A percentile compares a stretch with the other conserved stretches of the same genome.
Evolutionary conservation across 2,888 invertebrate species (phyloP).

Genomic region (Hetaerina titia): DNA sequence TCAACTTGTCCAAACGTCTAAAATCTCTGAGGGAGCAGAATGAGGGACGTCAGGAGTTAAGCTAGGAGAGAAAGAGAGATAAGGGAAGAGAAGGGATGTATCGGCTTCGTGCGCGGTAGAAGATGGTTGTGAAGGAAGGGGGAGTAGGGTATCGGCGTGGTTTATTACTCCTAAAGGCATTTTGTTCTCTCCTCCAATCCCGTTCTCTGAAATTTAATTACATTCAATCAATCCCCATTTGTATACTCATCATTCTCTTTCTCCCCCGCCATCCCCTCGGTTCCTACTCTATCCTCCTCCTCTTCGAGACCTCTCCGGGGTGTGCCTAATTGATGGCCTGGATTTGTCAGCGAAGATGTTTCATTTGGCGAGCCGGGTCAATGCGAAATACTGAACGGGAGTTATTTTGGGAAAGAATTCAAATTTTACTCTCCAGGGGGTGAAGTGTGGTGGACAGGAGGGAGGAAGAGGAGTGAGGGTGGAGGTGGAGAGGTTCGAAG

Average conservation of each 20-base stretch:
- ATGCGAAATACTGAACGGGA: neutral
- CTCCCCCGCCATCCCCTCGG: neutral
- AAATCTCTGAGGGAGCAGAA: neutral
- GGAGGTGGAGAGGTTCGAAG: too few species aligned
- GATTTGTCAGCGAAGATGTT: slow-evolving; percentile 40
- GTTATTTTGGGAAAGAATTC: neutral
- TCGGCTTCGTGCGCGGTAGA: neutral
- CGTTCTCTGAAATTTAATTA: slow-evolving; percentile 34
- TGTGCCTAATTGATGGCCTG: slow-evolving; percentile 25
- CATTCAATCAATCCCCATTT: slow-evolving; percentile 33
- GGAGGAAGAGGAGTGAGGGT: neutral
- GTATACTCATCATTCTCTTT: neutral
- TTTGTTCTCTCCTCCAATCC: neutral
- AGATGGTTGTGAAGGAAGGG: neutral
- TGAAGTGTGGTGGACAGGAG: neutral
- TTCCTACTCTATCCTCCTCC: neutral
- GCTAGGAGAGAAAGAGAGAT: neutral
- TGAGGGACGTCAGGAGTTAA: neutral
- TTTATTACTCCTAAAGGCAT: neutral
- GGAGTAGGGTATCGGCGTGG: neutral
- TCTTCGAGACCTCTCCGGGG: neutral
- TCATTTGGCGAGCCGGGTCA: slow-evolving; percentile 18
- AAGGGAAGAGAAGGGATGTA: neutral
- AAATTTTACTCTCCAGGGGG: neutral
- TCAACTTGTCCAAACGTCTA: neutral